Conservation (phyloP, 2,888 invertebrate genomes). For the Mesoligia furuncula region DNA sequence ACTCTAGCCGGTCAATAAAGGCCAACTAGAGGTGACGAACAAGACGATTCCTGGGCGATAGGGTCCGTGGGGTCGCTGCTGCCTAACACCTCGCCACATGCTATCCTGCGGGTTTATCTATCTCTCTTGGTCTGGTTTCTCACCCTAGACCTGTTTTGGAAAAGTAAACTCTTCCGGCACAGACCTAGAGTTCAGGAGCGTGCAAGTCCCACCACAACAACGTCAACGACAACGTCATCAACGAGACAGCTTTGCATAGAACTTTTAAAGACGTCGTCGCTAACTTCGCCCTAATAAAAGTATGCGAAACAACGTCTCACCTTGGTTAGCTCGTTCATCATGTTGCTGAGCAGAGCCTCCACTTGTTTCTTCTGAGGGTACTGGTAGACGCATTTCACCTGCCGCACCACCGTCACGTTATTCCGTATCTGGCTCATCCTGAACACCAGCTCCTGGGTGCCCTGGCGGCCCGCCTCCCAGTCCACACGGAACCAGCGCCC, state of each 20-base stretch:
- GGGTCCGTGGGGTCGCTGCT: too few species aligned
- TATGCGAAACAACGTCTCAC: conserved; percentile 49
- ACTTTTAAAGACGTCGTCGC: not conserved
- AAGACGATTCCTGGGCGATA: too few species aligned
- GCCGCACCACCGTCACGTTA: conserved; percentile 54
- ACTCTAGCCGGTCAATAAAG: too few species aligned
- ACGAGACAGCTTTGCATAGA: not conserved
- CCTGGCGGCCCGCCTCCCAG: not conserved
- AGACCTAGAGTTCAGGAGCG: not conserved
- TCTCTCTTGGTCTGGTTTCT: not conserved
- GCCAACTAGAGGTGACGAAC: too few species aligned
- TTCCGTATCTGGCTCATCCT: conserved; percentile 8
- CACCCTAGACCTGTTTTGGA: not conserved
- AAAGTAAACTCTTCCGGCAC: not conserved
- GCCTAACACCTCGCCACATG: not conserved
- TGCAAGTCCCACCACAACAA: not conserved
- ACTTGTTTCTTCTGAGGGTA: conserved; percentile 71
- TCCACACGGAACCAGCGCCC: conserved; percentile 11
- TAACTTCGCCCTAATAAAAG: not conserved
- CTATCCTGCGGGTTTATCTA: not conserved
- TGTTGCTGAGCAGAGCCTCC: conserved; percentile 73
- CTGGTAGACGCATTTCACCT: conserved; percentile 72
- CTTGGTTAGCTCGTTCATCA: conserved; percentile 78
- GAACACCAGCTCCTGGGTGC: not conserved
- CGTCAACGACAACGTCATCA: too few species aligned